A percentile compares a stretch with the other conserved stretches of the same genome.
phyloP scores from a whole-genome alignment of 2,888 invertebrate species.

The Arge pagana region DNA sequence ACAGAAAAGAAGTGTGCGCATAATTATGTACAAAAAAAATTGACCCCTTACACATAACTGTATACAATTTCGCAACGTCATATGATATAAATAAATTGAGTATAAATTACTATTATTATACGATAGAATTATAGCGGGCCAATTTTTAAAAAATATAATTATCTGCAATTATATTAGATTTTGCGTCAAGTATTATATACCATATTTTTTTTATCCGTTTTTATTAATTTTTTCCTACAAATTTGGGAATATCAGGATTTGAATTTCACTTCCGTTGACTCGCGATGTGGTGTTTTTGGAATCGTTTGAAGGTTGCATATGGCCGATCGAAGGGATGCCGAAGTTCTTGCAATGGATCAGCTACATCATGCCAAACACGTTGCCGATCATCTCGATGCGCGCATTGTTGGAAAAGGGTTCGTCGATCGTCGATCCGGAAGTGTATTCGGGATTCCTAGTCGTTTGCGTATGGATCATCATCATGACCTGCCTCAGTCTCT shows the following conservation, averaged over 20 bases:
- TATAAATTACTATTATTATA: no score
- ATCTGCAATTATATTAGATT: no score
- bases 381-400: slow-evolving; percentile 76
- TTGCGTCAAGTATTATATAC: no score
- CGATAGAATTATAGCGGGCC: no score
- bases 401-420: slow-evolving; percentile 79
- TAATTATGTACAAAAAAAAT: no score
- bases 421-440: slow-evolving; percentile 68
- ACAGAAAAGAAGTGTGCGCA: no score
- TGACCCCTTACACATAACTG: no score
- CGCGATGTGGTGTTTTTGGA: slow-evolving; percentile 14
- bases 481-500: slow-evolving; percentile 63
- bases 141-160: no score
- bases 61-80: no score
- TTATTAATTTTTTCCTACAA: neutral
- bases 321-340: slow-evolving; percentile 77
- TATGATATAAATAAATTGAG: no score
- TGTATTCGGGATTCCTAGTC: slow-evolving; percentile 75
- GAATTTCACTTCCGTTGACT: neutral
- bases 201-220: slow-evolving; percentile 9
- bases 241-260: neutral
- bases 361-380: slow-evolving; percentile 75
- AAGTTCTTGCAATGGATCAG: slow-evolving; percentile 65
- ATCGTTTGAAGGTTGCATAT: slow-evolving; percentile 63
- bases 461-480: slow-evolving; percentile 68